Evolutionary conservation across 2,797 vertebrate genomes (phyloP).

Genomic region (Megaceryle alcyon): DNA sequence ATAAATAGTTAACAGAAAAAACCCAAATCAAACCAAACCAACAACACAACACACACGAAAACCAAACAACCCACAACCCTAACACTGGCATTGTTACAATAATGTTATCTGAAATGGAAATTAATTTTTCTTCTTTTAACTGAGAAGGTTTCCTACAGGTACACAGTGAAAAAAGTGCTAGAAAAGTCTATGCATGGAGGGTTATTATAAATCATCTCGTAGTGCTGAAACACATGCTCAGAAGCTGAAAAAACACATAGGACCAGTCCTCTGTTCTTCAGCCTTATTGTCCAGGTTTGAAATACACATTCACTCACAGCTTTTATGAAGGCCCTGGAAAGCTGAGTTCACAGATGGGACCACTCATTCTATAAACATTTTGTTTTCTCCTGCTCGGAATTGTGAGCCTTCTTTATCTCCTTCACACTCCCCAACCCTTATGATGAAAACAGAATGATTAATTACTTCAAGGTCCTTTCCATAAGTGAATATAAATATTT

Average conservation of each 20-base stretch:
- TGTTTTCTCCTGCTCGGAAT: not conserved
- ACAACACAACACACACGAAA: not conserved
- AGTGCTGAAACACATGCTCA: not conserved
- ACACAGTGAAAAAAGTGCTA: not conserved
- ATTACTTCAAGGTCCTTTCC: not conserved
- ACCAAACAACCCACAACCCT: not conserved
- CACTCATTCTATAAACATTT: not conserved
- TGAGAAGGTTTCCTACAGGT: not conserved
- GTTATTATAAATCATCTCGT: not conserved
- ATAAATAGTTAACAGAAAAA: not conserved
- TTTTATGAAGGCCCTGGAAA: not conserved
- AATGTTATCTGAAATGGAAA: not conserved
- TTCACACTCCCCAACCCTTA: not conserved
- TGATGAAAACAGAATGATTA: not conserved
- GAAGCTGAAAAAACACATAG: not conserved
- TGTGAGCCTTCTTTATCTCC: not conserved
- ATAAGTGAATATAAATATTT: not conserved
- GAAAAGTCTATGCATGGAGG: not conserved
- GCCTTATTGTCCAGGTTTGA: accelerated
- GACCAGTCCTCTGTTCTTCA: not conserved
- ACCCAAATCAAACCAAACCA: not conserved
- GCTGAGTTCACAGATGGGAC: not conserved
- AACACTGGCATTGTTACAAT: too few relatives aligned
- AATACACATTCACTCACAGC: not conserved
- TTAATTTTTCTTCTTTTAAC: not conserved